Conservation (phyloP, 2,888 invertebrate genomes). For the Melanostoma scalare region DNA sequence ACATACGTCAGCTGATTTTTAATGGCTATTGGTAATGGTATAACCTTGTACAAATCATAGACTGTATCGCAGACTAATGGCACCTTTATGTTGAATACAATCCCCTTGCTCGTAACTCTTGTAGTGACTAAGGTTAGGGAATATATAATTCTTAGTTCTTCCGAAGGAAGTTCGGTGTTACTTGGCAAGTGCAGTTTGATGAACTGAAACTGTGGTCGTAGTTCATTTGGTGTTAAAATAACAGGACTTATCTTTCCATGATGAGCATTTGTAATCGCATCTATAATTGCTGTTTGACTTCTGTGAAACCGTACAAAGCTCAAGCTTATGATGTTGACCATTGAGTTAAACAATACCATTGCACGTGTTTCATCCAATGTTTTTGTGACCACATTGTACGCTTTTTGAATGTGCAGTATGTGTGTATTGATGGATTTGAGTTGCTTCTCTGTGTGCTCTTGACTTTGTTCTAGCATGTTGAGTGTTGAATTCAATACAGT, state of each 20-base stretch:
- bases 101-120: background rate
- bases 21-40: background rate
- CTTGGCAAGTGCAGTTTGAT: conserved; percentile 1
- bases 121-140: background rate
- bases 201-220: background rate
- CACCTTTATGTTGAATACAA: background rate
- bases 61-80: background rate
- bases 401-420: background rate
- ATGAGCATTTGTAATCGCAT: too few relatives aligned
- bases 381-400: background rate
- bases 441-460: background rate
- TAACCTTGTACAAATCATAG: background rate
- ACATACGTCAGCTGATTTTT: background rate
- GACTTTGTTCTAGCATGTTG: background rate
- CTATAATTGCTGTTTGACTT: too few relatives aligned
- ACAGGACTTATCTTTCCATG: too few relatives aligned
- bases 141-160: background rate
- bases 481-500: conserved; percentile 3
- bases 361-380: background rate
- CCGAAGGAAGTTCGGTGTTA: background rate
- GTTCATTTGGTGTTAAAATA: background rate
- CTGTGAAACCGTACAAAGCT: background rate
- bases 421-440: background rate
- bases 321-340: background rate
- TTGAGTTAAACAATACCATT: background rate